These are phyloP conservation scores for Bruchidius siliquastri DNA, from an alignment of 2,888 invertebrate species.

Conservation along the genomic window DNA sequence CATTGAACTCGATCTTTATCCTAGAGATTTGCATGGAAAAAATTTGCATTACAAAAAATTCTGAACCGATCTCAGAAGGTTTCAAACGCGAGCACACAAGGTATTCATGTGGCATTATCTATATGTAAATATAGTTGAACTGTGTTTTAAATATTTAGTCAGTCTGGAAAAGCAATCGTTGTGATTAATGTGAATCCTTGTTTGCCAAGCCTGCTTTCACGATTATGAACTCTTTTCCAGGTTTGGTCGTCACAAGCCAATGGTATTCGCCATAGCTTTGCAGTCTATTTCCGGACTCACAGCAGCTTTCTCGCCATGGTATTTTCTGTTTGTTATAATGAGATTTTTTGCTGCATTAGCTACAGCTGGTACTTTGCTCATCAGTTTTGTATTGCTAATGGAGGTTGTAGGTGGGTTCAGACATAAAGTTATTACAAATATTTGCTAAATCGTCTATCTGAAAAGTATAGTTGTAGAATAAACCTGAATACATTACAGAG, in stretches of 20 bases:
- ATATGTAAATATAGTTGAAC: background rate
- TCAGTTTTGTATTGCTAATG: conserved; percentile 66
- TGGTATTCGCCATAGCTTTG: conserved; percentile 66
- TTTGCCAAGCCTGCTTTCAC: too few species aligned
- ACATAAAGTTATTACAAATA: too few species aligned
- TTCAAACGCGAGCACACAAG: background rate
- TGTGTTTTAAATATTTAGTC: too few species aligned
- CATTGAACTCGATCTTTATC: background rate
- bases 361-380: conserved; percentile 79
- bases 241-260: conserved; percentile 68
- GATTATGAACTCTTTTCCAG: conserved; percentile 43
- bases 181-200: too few species aligned
- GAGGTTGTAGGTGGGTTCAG: conserved; percentile 57
- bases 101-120: background rate
- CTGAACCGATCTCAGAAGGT: conserved; percentile 18
- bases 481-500: too few species aligned
- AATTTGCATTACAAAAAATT: conserved; percentile 29
- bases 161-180: too few species aligned
- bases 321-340: conserved; percentile 58
- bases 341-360: conserved; percentile 69
- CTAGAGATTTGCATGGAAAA: background rate
- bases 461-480: too few species aligned
- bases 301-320: conserved; percentile 66
- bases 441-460: too few species aligned
- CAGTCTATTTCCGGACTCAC: conserved; percentile 67